Conservation (phyloP, 1,140 invertebrate genomes). For the Tetragonula clypearis region DNA sequence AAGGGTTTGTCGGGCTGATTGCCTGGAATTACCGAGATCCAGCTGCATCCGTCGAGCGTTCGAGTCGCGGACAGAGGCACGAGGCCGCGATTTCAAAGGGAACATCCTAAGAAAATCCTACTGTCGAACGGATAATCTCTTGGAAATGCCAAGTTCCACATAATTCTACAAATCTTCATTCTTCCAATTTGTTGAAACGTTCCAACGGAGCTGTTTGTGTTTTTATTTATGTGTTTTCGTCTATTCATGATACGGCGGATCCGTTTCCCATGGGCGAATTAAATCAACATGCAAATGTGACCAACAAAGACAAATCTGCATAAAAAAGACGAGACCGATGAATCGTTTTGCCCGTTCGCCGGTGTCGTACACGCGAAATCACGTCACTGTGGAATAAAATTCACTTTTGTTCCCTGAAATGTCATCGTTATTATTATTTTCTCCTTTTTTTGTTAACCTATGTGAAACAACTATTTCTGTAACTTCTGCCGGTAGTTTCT, state of each 20-base stretch:
- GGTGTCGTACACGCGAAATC: background rate
- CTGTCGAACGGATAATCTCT: constrained; percentile 28
- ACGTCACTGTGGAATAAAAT: background rate
- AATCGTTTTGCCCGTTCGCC: background rate
- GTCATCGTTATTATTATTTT: no score
- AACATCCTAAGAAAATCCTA: constrained; percentile 10
- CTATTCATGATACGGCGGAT: background rate
- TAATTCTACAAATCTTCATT: background rate
- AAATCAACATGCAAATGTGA: constrained; percentile 3
- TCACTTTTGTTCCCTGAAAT: no score
- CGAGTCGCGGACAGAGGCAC: constrained; percentile 38
- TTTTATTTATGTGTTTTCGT: background rate
- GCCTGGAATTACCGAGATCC: constrained; percentile 47
- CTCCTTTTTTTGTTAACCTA: no score
- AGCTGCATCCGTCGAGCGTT: constrained; percentile 5
- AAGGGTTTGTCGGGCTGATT: constrained; percentile 59
- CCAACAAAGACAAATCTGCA: background rate
- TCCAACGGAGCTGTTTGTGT: background rate
- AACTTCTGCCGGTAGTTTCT: no score
- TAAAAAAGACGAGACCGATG: background rate
- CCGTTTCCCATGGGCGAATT: background rate
- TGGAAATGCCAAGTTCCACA: background rate
- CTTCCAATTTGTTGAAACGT: background rate
- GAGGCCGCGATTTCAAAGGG: background rate
- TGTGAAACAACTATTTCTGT: no score